Conservation (phyloP, 2,888 invertebrate species). For the Nesidiocoris tenuis region DNA sequence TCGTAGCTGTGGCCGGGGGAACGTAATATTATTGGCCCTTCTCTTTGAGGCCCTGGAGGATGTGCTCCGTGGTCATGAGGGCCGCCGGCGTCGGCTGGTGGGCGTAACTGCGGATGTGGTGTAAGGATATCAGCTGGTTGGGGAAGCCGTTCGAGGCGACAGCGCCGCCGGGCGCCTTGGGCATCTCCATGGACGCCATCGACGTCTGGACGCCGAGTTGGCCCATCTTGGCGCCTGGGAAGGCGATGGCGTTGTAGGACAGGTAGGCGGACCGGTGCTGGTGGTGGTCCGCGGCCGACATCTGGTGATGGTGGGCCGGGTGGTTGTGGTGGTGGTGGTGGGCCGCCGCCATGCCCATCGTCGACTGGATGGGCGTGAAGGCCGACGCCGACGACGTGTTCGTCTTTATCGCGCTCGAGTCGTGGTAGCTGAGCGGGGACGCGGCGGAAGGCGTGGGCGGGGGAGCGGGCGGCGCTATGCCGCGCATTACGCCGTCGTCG, state of each 20-base stretch:
- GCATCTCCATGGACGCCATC: slow-evolving; percentile 52
- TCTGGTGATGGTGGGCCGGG: slow-evolving; percentile 44
- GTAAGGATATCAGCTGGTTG: slow-evolving; percentile 90
- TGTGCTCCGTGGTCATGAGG: slow-evolving; percentile 52
- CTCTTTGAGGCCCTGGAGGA: slow-evolving; percentile 52
- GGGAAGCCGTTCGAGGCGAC: slow-evolving; percentile 73
- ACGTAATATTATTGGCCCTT: slow-evolving; percentile 50
- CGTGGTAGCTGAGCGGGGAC: slow-evolving; percentile 56
- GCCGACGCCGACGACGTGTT: slow-evolving; percentile 75
- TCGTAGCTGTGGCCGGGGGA: slow-evolving; percentile 8
- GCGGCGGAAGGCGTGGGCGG: slow-evolving; percentile 51
- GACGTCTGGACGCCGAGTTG: slow-evolving; percentile 50
- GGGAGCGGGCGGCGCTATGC: slow-evolving; percentile 49
- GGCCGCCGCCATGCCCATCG: slow-evolving; percentile 67
- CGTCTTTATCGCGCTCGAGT: slow-evolving; percentile 53
- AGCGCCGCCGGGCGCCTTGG: slow-evolving; percentile 56
- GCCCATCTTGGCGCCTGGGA: slow-evolving; percentile 58
- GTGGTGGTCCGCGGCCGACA: slow-evolving; percentile 54
- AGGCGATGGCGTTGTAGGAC: slow-evolving; percentile 85
- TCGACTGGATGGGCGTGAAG: slow-evolving; percentile 90
- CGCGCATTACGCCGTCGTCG: slow-evolving; percentile 49
- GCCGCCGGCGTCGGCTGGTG: slow-evolving; percentile 74
- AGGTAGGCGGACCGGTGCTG: slow-evolving; percentile 64
- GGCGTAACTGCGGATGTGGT: slow-evolving; percentile 94
- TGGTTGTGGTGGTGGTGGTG: slow-evolving; percentile 54